Evolutionary conservation across 2,797 vertebrate species (phyloP).

Genomic region (Cuculus canorus): DNA sequence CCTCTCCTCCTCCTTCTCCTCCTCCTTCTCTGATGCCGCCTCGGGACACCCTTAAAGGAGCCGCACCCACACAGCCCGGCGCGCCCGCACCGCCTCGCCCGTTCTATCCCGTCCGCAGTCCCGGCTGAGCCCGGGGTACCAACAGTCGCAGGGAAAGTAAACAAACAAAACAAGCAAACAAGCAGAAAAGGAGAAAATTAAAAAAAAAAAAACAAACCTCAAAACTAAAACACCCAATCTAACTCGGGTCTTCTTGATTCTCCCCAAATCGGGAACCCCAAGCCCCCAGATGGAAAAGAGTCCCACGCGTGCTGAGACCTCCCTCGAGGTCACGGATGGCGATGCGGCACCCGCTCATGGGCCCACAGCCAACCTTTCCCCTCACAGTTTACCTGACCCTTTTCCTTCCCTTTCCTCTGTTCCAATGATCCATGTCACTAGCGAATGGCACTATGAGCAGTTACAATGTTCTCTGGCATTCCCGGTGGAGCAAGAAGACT

Average conservation of each 20-base stretch:
- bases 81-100: no score
- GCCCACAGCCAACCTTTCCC: not conserved
- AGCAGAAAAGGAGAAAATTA: not conserved
- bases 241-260: no score
- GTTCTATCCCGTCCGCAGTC: no score
- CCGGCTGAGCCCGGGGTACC: no score
- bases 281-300: not conserved
- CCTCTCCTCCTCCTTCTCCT: not conserved
- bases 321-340: not conserved
- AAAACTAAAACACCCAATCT: no score
- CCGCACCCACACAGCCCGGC: slow-evolving; percentile 39
- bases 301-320: rapidly evolving
- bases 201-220: no score
- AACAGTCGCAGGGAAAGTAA: not conserved
- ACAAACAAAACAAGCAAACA: rapidly evolving
- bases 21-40: not conserved
- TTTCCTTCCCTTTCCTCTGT: not conserved
- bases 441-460: rapidly evolving
- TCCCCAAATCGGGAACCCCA: not conserved
- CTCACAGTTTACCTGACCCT: rapidly evolving
- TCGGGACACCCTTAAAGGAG: slow-evolving; percentile 43
- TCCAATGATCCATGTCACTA: rapidly evolving
- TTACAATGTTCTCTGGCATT: rapidly evolving
- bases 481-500: rapidly evolving
- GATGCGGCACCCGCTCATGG: not conserved